phyloP scores from a whole-genome alignment of 2,113 vertebrate genomes.

The Pluvianellus socialis region DNA sequence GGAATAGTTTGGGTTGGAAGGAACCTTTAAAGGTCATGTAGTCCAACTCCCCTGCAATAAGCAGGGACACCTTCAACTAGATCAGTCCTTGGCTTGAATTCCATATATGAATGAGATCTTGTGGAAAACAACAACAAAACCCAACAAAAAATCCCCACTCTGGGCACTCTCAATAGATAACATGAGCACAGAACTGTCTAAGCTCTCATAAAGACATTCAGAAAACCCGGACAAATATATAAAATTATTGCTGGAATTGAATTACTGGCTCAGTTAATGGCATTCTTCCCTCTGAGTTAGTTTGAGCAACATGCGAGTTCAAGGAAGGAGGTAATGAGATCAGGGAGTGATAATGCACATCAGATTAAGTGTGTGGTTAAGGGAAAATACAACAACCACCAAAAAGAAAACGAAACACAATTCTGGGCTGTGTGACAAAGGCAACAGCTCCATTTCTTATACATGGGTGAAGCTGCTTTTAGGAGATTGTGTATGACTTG shows the following conservation, averaged over 20 bases:
- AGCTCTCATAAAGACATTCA: neutral
- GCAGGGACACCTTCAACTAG: neutral
- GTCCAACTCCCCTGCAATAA: neutral
- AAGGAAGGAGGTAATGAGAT: constrained; percentile 31
- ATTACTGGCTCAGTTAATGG: neutral
- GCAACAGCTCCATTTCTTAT: neutral
- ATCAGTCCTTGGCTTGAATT: neutral
- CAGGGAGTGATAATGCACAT: constrained; percentile 29
- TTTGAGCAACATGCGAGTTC: neutral
- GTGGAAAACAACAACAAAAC: neutral
- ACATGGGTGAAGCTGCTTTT: neutral
- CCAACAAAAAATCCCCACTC: neutral
- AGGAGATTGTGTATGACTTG: neutral
- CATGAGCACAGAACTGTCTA: neutral
- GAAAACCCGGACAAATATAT: neutral
- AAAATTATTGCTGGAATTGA: neutral
- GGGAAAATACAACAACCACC: neutral
- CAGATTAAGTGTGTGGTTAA: constrained; percentile 12
- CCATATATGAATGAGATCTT: neutral
- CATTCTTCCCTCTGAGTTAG: neutral
- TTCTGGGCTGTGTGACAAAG: neutral
- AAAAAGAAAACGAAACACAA: constrained; percentile 5
- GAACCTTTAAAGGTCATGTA: neutral
- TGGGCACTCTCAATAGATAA: neutral
- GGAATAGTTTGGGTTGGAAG: neutral